Conservation (phyloP, 2,888 invertebrate species). For the Drosophila mulleri region DNA sequence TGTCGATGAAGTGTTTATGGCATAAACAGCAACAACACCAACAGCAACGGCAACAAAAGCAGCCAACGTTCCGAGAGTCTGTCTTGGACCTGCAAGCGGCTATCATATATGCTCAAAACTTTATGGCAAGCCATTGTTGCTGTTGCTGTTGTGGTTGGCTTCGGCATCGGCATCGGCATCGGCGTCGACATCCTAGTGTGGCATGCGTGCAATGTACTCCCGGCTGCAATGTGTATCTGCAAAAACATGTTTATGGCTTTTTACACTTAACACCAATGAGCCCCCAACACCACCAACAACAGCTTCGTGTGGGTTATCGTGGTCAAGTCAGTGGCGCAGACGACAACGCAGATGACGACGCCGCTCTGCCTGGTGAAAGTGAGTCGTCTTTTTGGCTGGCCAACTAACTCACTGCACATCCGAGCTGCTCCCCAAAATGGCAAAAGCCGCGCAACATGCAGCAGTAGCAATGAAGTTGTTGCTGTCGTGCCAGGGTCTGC, state of each 20-base stretch:
- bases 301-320: slow-evolving; percentile 39
- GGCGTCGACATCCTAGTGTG: slow-evolving; percentile 37
- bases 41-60: neutral
- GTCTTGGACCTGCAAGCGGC: slow-evolving; percentile 29
- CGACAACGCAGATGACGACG: slow-evolving; percentile 11
- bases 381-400: slow-evolving; percentile 34
- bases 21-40: slow-evolving; percentile 40
- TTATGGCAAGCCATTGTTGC: slow-evolving; percentile 36
- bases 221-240: slow-evolving; percentile 36
- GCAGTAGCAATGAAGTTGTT: slow-evolving; percentile 12
- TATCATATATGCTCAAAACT: slow-evolving; percentile 38
- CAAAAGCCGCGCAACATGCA: slow-evolving; percentile 1
- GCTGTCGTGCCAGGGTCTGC: neutral
- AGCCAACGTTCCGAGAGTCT: slow-evolving; percentile 16
- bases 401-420: slow-evolving; percentile 31
- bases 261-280: slow-evolving; percentile 44
- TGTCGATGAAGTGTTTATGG: slow-evolving; percentile 70
- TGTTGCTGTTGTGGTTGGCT: slow-evolving; percentile 13
- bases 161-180: slow-evolving; percentile 27
- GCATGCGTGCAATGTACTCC: slow-evolving; percentile 46
- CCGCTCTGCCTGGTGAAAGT: slow-evolving; percentile 39
- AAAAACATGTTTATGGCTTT: slow-evolving; percentile 47
- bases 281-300: slow-evolving; percentile 7
- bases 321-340: slow-evolving; percentile 37
- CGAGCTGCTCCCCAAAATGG: slow-evolving; percentile 7